Evolutionary conservation across 2,797 vertebrate genomes (phyloP).

Genomic region (Sebastes taczanowskii): DNA sequence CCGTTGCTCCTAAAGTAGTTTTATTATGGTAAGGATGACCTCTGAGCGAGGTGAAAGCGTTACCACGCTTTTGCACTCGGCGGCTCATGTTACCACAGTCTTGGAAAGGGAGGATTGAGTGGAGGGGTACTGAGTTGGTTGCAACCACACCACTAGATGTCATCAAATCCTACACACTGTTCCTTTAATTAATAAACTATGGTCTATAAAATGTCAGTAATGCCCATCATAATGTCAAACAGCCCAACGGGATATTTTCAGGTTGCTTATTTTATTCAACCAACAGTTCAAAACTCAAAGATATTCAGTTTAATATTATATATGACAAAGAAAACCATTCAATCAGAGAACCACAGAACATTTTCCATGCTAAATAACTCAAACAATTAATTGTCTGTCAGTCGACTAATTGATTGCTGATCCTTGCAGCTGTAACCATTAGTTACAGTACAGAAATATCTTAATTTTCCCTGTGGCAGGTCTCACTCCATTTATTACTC

Average conservation of each 20-base stretch:
- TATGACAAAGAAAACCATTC: background rate
- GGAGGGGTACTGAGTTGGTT: too few relatives aligned
- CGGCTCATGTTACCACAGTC: too few relatives aligned
- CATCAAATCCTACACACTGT: too few relatives aligned
- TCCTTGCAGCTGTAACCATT: background rate
- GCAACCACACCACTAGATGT: too few relatives aligned
- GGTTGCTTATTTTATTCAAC: background rate
- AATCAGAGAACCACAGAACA: background rate
- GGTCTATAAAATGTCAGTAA: background rate
- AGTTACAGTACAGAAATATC: background rate
- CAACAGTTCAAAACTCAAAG: too few relatives aligned
- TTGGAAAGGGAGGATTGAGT: too few relatives aligned
- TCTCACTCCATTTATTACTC: background rate
- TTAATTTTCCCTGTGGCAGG: background rate
- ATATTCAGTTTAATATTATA: background rate
- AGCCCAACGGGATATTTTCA: background rate
- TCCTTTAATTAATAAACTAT: background rate
- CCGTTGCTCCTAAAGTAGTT: too few relatives aligned
- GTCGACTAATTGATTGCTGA: background rate
- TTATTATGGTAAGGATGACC: too few relatives aligned
- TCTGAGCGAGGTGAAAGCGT: too few relatives aligned
- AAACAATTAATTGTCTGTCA: background rate
- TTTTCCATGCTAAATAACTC: background rate
- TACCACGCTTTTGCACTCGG: too few relatives aligned
- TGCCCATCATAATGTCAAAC: background rate